phyloP scores from a whole-genome alignment of 2,797 vertebrate genomes.

The Lacerta bilineata region DNA sequence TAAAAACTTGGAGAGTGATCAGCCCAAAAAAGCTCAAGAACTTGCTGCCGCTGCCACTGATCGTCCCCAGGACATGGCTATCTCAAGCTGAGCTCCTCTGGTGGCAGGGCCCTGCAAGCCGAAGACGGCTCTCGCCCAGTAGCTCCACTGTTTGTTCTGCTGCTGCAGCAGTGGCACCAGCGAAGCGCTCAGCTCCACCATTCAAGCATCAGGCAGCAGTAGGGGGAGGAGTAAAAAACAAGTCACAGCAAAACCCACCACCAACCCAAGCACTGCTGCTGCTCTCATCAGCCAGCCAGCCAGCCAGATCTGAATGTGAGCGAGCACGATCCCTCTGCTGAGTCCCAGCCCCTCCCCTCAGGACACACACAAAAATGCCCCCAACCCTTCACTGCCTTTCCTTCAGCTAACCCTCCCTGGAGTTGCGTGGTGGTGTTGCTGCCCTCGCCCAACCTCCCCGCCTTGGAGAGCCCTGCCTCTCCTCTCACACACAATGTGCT shows the following conservation, averaged over 20 bases:
- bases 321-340: constrained; percentile 67
- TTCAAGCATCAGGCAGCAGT: constrained; percentile 86
- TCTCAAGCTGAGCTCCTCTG: constrained; percentile 73
- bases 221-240: constrained; percentile 76
- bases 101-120: constrained; percentile 56
- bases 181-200: constrained; percentile 93
- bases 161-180: constrained; percentile 77
- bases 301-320: background rate
- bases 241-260: constrained; percentile 73
- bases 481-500: background rate
- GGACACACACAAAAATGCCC: background rate
- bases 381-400: background rate
- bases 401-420: background rate
- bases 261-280: constrained; percentile 69
- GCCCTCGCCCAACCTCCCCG: background rate
- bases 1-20: too few species aligned
- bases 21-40: too few species aligned
- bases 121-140: constrained; percentile 81
- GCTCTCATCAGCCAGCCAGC: constrained; percentile 22
- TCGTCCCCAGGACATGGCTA: constrained; percentile 71
- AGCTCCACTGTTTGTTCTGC: constrained; percentile 97
- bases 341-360: constrained; percentile 68
- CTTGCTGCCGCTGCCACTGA: constrained; percentile 52
- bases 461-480: constrained; percentile 28
- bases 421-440: too few species aligned